These are phyloP conservation scores for Drosophila nasuta DNA, from an alignment of 1,140 invertebrate genomes.

Conservation along the genomic window DNA sequence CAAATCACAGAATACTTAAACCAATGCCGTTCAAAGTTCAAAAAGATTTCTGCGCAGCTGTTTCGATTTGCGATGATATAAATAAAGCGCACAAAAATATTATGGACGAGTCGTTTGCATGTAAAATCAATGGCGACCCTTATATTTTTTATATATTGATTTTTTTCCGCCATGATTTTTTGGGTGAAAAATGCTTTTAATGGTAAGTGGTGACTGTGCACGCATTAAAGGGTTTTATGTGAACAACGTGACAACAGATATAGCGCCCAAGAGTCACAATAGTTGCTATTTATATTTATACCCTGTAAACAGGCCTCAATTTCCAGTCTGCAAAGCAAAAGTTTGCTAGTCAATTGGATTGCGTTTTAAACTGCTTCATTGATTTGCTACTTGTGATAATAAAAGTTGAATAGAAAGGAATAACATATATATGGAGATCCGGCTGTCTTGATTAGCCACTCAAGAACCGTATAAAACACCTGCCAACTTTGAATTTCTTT, in stretches of 20 bases:
- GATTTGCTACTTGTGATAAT: neutral
- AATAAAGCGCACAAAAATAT: constrained; percentile 29
- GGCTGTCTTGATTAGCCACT: constrained; percentile 6
- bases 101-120: no score
- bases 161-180: constrained; percentile 45
- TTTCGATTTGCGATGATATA: neutral
- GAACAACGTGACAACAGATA: constrained; percentile 46
- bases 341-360: neutral
- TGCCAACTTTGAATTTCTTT: neutral
- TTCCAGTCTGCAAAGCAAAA: no score
- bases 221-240: constrained; percentile 69
- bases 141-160: constrained; percentile 59
- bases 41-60: neutral
- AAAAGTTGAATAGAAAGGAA: neutral
- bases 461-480: constrained; percentile 19
- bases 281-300: neutral
- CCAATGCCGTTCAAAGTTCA: constrained; percentile 35
- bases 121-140: no score
- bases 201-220: constrained; percentile 56
- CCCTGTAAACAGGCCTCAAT: constrained; percentile 5
- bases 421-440: neutral
- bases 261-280: neutral
- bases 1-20: no score
- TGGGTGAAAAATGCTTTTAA: constrained; percentile 44
- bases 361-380: neutral